phyloP scores from a whole-genome alignment of 2,797 vertebrate genomes.

The Synanceia verrucosa region DNA sequence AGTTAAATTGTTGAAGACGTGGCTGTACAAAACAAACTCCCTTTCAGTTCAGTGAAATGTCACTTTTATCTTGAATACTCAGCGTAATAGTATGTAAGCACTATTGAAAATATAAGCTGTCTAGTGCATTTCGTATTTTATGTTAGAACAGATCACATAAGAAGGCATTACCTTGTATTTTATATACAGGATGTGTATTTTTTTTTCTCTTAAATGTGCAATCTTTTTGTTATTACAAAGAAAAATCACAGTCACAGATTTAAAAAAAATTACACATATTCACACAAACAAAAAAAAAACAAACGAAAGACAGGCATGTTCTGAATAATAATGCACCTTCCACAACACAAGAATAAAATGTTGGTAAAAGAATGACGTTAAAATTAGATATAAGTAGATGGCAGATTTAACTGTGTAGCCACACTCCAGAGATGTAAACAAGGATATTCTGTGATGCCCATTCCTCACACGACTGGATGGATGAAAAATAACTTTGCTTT shows the following conservation, averaged over 20 bases:
- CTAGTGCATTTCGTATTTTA: constrained; percentile 12
- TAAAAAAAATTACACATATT: constrained; percentile 45
- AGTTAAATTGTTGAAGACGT: background rate
- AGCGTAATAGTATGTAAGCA: background rate
- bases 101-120: constrained; percentile 6
- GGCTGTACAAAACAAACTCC: background rate
- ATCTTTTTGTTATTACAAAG: constrained; percentile 43
- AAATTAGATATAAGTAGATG: constrained; percentile 4
- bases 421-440: constrained; percentile 34
- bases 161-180: constrained; percentile 18
- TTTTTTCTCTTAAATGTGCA: constrained; percentile 58
- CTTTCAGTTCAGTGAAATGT: background rate
- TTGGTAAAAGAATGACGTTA: background rate
- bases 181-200: constrained; percentile 33
- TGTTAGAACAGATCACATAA: constrained; percentile 11
- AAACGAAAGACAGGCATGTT: constrained; percentile 8
- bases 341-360: constrained; percentile 28
- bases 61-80: background rate
- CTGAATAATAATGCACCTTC: constrained; percentile 37
- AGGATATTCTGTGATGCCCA: background rate
- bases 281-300: constrained; percentile 35
- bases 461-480: background rate
- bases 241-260: constrained; percentile 44
- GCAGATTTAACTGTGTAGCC: constrained; percentile 6
- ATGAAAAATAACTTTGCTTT: background rate